Evolutionary conservation across 1,140 invertebrate genomes (phyloP).

Genomic region (Spodoptera litura): DNA sequence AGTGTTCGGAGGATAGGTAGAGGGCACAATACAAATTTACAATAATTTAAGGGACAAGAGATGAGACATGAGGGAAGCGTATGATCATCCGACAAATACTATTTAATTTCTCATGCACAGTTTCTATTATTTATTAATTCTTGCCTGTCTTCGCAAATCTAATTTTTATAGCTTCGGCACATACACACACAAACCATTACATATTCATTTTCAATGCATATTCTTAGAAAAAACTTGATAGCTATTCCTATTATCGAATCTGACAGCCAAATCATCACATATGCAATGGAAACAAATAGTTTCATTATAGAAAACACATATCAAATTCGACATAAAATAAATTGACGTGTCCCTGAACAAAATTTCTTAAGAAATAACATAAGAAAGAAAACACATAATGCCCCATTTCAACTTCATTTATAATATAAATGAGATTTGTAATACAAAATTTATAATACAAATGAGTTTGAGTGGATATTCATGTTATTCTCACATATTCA

Average conservation of each 20-base stretch:
- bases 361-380: conserved; percentile 16
- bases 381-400: conserved; percentile 26
- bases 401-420: conserved; percentile 31
- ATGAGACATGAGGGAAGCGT: no score
- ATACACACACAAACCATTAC: neutral
- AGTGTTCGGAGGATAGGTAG: no score
- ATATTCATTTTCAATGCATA: neutral
- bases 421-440: conserved; percentile 37
- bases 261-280: conserved; percentile 5
- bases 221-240: neutral
- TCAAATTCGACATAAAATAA: neutral
- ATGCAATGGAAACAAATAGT: conserved; percentile 17
- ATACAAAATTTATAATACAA: conserved; percentile 39
- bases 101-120: no score
- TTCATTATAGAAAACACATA: conserved; percentile 16
- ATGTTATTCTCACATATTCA: conserved; percentile 39
- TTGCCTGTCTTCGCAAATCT: no score
- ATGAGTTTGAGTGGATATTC: conserved; percentile 18
- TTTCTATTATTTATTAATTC: no score
- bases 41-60: no score
- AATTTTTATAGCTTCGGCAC: neutral
- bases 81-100: no score
- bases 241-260: neutral
- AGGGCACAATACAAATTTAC: no score
- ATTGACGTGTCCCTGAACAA: conserved; percentile 16